These are phyloP conservation scores for Lithophane semibrunnea DNA, from an alignment of 2,888 invertebrate genomes.

Conservation along the genomic window DNA sequence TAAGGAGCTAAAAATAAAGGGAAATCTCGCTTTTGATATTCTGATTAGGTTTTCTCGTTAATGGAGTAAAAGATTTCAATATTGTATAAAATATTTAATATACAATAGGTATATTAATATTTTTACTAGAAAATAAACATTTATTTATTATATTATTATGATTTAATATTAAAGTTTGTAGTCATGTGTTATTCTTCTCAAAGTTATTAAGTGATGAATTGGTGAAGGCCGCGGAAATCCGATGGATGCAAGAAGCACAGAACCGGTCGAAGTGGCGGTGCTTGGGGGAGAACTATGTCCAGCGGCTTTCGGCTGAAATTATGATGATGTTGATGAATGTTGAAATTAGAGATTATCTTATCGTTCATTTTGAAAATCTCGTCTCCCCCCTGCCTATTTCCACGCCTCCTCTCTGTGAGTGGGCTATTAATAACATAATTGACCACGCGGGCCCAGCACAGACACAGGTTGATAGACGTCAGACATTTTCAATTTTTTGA, in stretches of 20 bases:
- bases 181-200: too few relatives aligned
- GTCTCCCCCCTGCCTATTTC: background rate
- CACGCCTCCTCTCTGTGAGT: background rate
- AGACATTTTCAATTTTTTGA: background rate
- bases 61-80: background rate
- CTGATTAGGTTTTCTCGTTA: constrained; percentile 13
- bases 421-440: background rate
- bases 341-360: background rate
- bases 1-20: constrained; percentile 27
- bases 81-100: background rate
- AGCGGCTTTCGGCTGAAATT: too few relatives aligned
- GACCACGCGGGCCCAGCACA: too few relatives aligned
- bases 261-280: too few relatives aligned
- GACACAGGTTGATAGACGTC: background rate
- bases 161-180: too few relatives aligned
- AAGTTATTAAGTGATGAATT: background rate
- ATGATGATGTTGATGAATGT: background rate
- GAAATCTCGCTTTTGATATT: constrained; percentile 24
- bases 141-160: too few relatives aligned
- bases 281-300: too few relatives aligned
- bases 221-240: too few relatives aligned
- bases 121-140: too few relatives aligned
- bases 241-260: too few relatives aligned
- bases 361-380: background rate
- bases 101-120: too few relatives aligned